Percentiles rank a stretch among this genome's conserved stretches.
These are phyloP conservation scores for Ecliptopera silaceata DNA, from an alignment of 2,888 invertebrate genomes.

Conservation along the genomic window DNA sequence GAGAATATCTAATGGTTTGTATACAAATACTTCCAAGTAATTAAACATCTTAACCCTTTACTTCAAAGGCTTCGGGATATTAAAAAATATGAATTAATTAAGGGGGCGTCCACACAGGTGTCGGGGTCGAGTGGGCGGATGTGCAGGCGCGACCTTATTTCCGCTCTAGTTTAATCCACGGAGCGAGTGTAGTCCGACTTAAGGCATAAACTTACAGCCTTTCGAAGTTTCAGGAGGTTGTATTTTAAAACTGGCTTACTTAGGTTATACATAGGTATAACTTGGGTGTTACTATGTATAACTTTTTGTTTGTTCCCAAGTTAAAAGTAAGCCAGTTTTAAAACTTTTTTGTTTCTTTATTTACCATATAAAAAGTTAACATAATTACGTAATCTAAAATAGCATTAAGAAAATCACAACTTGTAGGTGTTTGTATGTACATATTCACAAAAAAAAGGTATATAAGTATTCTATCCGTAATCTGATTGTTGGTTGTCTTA, in stretches of 20 bases:
- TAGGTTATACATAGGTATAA: too few species aligned
- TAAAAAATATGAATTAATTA: conserved; percentile 20
- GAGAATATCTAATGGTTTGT: neutral
- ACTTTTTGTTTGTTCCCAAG: too few species aligned
- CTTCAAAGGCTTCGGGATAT: conserved; percentile 6
- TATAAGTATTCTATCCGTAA: too few species aligned
- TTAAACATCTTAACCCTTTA: conserved; percentile 1
- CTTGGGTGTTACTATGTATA: too few species aligned
- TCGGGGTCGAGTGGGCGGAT: conserved; percentile 29
- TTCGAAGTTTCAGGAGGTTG: neutral
- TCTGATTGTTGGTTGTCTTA: too few species aligned
- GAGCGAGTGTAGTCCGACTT: conserved; percentile 4
- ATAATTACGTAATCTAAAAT: too few species aligned
- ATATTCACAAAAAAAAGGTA: too few species aligned
- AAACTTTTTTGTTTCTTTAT: too few species aligned
- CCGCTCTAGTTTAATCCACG: conserved; percentile 18
- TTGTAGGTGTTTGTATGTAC: too few species aligned
- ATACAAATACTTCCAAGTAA: conserved; percentile 8
- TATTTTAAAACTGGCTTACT: neutral
- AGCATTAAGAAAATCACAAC: too few species aligned
- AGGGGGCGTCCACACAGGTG: conserved; percentile 10
- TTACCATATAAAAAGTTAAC: too few species aligned
- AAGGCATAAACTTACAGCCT: neutral
- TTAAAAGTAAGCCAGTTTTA: too few species aligned
- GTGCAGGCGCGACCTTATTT: conserved; percentile 27